Base-by-base conservation (phyloP, 2,888 invertebrate genomes). In the Epistrophe eligans region DNA sequence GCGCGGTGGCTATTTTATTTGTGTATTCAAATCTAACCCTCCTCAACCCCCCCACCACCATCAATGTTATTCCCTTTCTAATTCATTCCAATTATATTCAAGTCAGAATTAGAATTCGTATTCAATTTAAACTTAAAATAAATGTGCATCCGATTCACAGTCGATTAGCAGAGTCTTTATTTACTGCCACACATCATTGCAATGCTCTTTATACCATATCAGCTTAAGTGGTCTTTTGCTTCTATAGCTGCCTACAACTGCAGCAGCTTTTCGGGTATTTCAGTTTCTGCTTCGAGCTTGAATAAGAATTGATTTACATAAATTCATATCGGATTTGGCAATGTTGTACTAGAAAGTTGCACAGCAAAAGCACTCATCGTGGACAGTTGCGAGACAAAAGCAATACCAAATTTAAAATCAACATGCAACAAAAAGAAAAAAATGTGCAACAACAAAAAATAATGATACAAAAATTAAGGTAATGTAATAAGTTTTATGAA, bases 261-360 rank as follows among this genome's bases (percentile, higher is more conserved):
- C 24, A 11, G 11, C 40, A 62, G 15, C 50, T 50, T 8, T 40
- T 52, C 24, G 10, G 13, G n/a, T 35, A 15, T 10, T 52, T 35
- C 24, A 13, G 58, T 38, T 76, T 15, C 40, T 17, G 45, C 32
- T 28, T 9, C 35, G 32, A 38, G 50, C 64, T 80, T 76, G 62
- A 80, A 80, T 66, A 80, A 80, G 64, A 66, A 76, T 76, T 79
- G 64, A 80, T 80, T 76, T 58, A 80, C 80, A 76, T 83, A 74
- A 24, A 24, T 84, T 84, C 58, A 79, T 67, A 79, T 79, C 73
- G 48, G 45, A 24, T 24, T 32, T 52, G n/a, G 35, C 24, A 43
- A 35, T 48, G 40, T 55, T 17, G n/a, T 11, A 35, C 11, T 6
- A 38, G 19, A 35, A 4, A 43, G 43, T 60, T 24, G 24, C 24